Conservation (phyloP, 2,113 vertebrate genomes). For the Pipra filicauda region DNA sequence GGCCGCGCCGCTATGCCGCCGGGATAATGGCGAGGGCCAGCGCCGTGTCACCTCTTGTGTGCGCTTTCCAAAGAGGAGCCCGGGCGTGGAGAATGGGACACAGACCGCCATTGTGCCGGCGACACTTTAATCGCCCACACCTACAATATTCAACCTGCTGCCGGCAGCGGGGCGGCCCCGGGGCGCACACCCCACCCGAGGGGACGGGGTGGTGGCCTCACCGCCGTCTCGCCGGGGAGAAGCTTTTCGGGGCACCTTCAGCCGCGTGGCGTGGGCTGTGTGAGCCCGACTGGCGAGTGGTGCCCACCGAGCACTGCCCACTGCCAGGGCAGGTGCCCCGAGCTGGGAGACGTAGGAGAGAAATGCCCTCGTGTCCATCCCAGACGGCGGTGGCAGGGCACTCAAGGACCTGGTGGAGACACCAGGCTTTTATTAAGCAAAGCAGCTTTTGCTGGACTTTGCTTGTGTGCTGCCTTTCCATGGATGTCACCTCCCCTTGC, state of each 20-base stretch:
- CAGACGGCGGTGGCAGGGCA: neutral
- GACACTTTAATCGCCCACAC: conserved; percentile 98
- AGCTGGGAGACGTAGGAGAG: neutral
- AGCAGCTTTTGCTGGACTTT: neutral
- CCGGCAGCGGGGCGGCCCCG: conserved; percentile 89
- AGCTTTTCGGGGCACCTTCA: neutral
- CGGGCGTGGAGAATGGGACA: conserved; percentile 98
- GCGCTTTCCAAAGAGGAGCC: conserved; percentile 84
- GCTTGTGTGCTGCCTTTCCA: fast-evolving
- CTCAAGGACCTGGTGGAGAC: fast-evolving
- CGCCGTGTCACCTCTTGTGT: conserved; percentile 85
- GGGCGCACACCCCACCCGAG: conserved; percentile 77
- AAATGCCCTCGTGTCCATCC: fast-evolving
- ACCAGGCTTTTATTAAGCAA: neutral
- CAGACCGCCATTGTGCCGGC: conserved; percentile 93
- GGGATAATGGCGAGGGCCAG: conserved; percentile 88
- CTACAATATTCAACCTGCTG: conserved; percentile 99
- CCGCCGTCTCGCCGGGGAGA: neutral
- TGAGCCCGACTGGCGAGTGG: neutral
- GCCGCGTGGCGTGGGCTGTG: neutral
- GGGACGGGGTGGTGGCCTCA: neutral
- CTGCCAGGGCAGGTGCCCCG: neutral
- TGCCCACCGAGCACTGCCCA: neutral
- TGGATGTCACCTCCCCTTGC: fast-evolving
- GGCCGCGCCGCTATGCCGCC: conserved; percentile 91